Evolutionary conservation across 2,113 vertebrate species (phyloP).

Genomic region (Corythornis cristatus): DNA sequence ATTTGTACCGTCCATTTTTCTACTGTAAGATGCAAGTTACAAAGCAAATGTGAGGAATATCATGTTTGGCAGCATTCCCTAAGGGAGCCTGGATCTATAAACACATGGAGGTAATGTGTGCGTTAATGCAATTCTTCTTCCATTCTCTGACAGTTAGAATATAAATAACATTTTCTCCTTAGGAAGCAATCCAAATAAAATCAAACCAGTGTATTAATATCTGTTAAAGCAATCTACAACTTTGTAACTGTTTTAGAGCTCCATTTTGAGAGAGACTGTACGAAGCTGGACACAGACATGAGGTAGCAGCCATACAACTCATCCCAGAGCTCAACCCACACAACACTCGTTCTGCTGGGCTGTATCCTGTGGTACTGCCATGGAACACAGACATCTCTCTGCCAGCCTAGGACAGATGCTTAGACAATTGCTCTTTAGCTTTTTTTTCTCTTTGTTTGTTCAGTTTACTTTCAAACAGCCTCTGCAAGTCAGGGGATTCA

Average conservation of each 20-base stretch:
- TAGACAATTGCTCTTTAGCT: not conserved
- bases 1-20: not conserved
- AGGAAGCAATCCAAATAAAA: constrained; percentile 50
- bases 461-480: not conserved
- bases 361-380: fast-evolving
- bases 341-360: fast-evolving
- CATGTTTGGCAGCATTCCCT: constrained; percentile 47
- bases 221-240: not conserved
- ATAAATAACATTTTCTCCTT: constrained; percentile 51
- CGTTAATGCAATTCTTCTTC: constrained; percentile 55
- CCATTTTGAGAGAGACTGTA: not conserved
- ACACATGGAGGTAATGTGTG: constrained; percentile 19
- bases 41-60: constrained; percentile 33
- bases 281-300: not conserved
- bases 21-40: not conserved
- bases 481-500: fast-evolving
- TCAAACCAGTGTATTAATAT: constrained; percentile 26
- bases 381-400: not conserved
- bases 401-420: fast-evolving
- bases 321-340: fast-evolving
- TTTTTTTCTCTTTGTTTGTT: not conserved
- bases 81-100: constrained; percentile 59
- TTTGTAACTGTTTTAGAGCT: not conserved
- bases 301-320: not conserved
- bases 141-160: constrained; percentile 57